Base-by-base conservation (phyloP, 2,888 invertebrate species). In the Tetragonisca angustula region DNA sequence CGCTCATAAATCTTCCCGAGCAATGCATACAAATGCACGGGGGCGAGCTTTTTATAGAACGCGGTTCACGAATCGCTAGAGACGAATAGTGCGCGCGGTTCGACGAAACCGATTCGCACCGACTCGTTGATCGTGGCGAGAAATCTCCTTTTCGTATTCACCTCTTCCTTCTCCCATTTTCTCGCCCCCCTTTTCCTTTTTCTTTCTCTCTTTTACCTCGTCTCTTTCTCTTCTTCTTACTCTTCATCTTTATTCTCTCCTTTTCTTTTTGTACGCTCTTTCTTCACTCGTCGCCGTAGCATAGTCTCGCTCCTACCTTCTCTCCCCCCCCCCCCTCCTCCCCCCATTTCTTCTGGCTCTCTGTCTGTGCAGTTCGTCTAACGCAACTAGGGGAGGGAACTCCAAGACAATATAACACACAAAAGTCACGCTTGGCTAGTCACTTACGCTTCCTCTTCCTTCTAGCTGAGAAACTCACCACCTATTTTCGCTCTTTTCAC, bases 391-490 rank as follows among this genome's bases (percentile, higher is more conserved):
- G 71, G 36, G 27, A n/a, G n/a, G 27, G 76, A 78, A 72, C 75
- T 72, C 79, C 73, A 85, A 83, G 89, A 89, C 83, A 89, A 88
- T 88, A 83, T 87, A 88, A 88, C 83, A 80, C 79, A 69, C 69
- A 75, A 83, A 87, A 86, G 87, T 83, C 87, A 82, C 88, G 89
- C 78, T 87, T 88, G 89, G 89, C 87, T 74, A 84, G 89, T 89
- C 89, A 86, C 80, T 89, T 85, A 89, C 86, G 89, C 80, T 89
- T 89, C 88, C 88, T 88, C 64, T 87, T 85, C 79, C 85, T 81
- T 79, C 84, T 78, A 88, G 71, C 73, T 76, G 86, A 67, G 83
- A 87, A 83, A 67, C 81, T 79, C 77, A 56, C 79, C 77, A 71
- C 81, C 77, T 75, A 79, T 70, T 76, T 83, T 87, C 82, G 36